A percentile compares a stretch with the other conserved stretches of the same genome.
phyloP scores from a whole-genome alignment of 2,113 vertebrate genomes.

The Odontophorus gujanensis region DNA sequence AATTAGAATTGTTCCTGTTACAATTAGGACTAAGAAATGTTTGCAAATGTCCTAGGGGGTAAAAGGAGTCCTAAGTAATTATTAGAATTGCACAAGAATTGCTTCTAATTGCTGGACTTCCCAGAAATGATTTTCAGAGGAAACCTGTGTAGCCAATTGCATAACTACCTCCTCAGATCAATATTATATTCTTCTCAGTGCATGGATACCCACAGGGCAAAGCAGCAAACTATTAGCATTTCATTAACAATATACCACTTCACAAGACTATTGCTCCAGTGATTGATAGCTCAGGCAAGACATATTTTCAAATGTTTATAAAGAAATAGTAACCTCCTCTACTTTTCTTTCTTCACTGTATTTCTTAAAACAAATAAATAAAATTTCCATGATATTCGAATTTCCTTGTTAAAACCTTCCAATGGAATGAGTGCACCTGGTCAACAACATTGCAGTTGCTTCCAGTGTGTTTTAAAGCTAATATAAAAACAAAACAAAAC shows the following conservation, averaged over 20 bases:
- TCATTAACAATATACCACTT: constrained; percentile 28
- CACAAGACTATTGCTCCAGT: not conserved
- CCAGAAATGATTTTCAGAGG: constrained; percentile 19
- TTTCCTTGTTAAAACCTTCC: not conserved
- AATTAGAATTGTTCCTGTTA: not conserved
- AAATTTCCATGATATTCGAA: not conserved
- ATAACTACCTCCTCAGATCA: constrained; percentile 30
- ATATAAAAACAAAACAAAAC: not conserved
- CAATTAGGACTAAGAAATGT: not conserved
- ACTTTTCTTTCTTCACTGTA: not conserved
- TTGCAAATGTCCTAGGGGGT: constrained; percentile 21
- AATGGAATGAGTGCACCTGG: not conserved
- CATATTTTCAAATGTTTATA: constrained; percentile 6
- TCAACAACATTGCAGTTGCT: not conserved
- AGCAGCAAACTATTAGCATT: constrained; percentile 30
- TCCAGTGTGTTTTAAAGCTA: not conserved
- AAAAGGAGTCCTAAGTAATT: constrained; percentile 35
- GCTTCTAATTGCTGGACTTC: constrained; percentile 23
- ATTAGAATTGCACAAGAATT: constrained; percentile 21
- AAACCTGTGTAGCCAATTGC: not conserved
- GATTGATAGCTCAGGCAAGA: not conserved
- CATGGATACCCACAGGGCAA: not conserved
- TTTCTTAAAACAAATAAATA: not conserved
- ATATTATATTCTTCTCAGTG: constrained; percentile 1
- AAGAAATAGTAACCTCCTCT: not conserved